These are phyloP conservation scores for Sapajus apella DNA, from an alignment of 2,113 vertebrate species.

Conservation along the genomic window DNA sequence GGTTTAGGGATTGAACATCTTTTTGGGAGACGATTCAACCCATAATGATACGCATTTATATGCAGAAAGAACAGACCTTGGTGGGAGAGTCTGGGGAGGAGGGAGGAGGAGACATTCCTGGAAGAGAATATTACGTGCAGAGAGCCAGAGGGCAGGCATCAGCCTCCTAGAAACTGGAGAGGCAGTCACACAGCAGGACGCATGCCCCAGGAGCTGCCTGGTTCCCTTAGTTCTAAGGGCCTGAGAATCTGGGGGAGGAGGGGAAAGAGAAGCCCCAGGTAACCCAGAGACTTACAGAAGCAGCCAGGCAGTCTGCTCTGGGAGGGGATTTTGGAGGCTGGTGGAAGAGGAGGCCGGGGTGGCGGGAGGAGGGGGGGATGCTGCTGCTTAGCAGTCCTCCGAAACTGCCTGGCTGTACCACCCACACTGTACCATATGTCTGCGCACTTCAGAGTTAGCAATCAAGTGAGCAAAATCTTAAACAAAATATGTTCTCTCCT, in stretches of 20 bases:
- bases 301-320: background rate
- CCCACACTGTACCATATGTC: background rate
- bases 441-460: background rate
- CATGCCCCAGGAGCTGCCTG: background rate
- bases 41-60: background rate
- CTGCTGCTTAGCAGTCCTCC: too few species aligned
- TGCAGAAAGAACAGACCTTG: background rate
- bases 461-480: background rate
- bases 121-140: background rate
- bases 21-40: background rate
- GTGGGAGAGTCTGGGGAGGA: background rate
- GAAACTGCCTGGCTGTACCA: background rate
- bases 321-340: background rate
- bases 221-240: background rate
- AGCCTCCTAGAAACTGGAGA: background rate
- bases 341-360: background rate
- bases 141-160: background rate
- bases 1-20: background rate
- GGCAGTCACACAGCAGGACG: background rate
- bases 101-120: too few species aligned
- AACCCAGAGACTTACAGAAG: background rate
- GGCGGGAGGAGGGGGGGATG: background rate
- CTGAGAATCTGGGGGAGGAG: background rate
- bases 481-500: background rate
- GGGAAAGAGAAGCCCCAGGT: background rate